phyloP scores from a whole-genome alignment of 2,888 invertebrate genomes.

The Tuberolachnus salignus region DNA sequence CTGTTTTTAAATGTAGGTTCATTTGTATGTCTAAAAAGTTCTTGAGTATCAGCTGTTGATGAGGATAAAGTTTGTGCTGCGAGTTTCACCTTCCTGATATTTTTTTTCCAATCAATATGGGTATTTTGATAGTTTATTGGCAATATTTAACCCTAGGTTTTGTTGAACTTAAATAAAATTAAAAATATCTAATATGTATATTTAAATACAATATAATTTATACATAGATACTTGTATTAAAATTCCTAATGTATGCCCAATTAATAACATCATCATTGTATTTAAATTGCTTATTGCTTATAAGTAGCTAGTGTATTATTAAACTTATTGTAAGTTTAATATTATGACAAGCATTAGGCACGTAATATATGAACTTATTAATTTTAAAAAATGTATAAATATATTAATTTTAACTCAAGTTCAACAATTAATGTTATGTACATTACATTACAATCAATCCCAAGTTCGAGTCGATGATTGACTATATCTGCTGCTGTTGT shows the following conservation, averaged over 20 bases:
- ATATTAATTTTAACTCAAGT: no score
- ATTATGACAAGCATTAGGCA: no score
- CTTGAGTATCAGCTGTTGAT: background rate
- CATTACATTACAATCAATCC: no score
- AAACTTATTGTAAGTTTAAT: no score
- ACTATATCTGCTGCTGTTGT: no score
- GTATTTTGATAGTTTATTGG: constrained; percentile 7
- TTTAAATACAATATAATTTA: background rate
- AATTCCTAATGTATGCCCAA: constrained; percentile 9
- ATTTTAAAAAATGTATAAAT: no score
- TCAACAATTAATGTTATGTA: no score
- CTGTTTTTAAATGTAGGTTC: constrained; percentile 15
- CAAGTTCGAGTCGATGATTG: no score
- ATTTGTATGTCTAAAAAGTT: background rate
- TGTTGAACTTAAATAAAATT: background rate
- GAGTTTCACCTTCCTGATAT: constrained; percentile 10
- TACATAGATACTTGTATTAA: background rate
- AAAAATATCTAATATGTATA: background rate
- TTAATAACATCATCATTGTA: constrained; percentile 16
- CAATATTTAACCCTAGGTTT: constrained; percentile 1
- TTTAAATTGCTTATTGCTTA: constrained; percentile 10
- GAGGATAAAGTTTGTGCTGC: background rate
- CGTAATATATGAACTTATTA: no score
- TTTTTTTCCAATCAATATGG: constrained; percentile 14
- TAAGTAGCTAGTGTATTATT: constrained; percentile 28